Percentiles rank a stretch among this genome's conserved stretches.
These are phyloP conservation scores for Brotogeris chrysoptera DNA, from an alignment of 2,797 vertebrate species.

Conservation along the genomic window DNA sequence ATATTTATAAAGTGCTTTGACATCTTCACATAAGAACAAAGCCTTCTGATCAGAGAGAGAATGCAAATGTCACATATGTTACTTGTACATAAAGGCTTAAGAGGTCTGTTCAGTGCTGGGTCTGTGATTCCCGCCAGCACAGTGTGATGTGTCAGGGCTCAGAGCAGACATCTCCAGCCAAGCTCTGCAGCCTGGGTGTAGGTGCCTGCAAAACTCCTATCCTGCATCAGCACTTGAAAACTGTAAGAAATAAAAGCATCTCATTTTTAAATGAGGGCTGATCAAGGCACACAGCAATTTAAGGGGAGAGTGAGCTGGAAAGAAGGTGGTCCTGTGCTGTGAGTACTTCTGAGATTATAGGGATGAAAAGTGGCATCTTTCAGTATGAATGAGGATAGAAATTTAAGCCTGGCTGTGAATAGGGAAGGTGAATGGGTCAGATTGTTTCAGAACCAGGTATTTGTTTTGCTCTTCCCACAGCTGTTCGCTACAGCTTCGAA, in stretches of 20 bases:
- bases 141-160: neutral
- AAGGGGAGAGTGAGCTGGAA: neutral
- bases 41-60: neutral
- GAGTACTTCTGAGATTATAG: neutral
- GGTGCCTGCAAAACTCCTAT: neutral
- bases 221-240: neutral
- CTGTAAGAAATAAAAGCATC: neutral
- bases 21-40: neutral
- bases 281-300: neutral
- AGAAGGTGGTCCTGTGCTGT: neutral
- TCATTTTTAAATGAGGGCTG: neutral
- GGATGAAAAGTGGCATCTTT: neutral
- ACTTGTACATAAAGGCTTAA: neutral
- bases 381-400: neutral
- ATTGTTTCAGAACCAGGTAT: neutral
- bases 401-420: neutral
- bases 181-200: neutral
- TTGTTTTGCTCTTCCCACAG: neutral
- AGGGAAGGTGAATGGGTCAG: neutral
- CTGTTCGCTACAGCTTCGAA: neutral
- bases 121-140: neutral
- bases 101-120: neutral
- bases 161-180: neutral
- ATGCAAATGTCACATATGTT: neutral
- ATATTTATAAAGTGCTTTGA: neutral